Conservation (phyloP, 2,797 vertebrate genomes). For the Threskiornis aethiopicus region DNA sequence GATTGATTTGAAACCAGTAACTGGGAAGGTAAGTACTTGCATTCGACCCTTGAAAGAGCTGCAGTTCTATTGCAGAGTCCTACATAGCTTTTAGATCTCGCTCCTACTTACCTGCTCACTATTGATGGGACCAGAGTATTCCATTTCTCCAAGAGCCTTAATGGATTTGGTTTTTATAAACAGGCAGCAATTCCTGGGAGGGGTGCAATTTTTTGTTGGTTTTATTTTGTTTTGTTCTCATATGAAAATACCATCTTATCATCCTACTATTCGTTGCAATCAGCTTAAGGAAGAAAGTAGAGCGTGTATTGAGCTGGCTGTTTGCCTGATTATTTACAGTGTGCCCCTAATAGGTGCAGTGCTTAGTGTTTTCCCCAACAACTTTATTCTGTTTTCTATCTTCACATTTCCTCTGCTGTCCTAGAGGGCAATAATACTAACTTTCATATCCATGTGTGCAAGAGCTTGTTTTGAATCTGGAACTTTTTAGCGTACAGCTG, state of each 20-base stretch:
- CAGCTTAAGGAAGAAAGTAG: not conserved
- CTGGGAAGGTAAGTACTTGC: constrained; percentile 11
- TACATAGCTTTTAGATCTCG: not conserved
- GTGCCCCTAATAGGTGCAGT: not conserved
- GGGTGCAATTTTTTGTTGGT: not conserved
- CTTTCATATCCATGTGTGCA: not conserved
- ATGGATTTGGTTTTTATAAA: constrained; percentile 36
- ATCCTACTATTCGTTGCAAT: not conserved
- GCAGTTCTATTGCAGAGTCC: not conserved
- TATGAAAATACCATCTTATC: not conserved
- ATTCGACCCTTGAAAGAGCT: not conserved
- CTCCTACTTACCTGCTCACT: not conserved
- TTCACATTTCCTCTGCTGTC: not conserved
- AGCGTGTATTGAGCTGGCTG: not conserved
- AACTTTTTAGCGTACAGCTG: not conserved
- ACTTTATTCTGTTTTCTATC: not conserved
- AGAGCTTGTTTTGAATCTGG: not conserved
- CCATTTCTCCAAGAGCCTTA: constrained; percentile 21
- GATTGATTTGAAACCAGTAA: constrained; percentile 38
- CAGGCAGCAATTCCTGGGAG: not conserved
- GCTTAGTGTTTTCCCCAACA: not conserved
- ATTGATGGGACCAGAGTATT: not conserved
- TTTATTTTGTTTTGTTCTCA: constrained; percentile 3
- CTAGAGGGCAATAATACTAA: not conserved
- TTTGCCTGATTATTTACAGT: not conserved